A percentile compares a stretch with the other conserved stretches of the same genome.
Conservation (phyloP, 2,797 vertebrate species). For the Hydrophis major region DNA sequence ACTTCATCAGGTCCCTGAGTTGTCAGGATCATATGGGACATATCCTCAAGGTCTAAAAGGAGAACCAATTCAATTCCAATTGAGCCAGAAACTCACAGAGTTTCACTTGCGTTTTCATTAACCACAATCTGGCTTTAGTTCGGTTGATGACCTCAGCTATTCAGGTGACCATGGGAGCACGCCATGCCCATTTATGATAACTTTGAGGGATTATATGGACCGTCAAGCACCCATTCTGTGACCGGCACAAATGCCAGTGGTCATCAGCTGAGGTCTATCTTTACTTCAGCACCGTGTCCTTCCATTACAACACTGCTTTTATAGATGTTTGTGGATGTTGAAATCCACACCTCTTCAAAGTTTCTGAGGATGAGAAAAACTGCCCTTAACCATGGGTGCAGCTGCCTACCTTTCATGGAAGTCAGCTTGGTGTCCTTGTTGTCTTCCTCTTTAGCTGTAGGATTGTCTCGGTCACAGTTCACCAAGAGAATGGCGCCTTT, state of each 20-base stretch:
- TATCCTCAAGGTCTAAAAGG: slow-evolving; percentile 83
- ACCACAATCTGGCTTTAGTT: neutral
- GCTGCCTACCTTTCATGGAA: slow-evolving; percentile 31
- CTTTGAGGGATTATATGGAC: neutral
- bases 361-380: neutral
- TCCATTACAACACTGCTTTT: neutral
- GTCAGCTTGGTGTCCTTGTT: neutral
- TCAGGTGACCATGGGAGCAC: rapidly evolving
- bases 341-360: neutral
- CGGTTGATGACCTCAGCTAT: neutral
- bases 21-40: slow-evolving; percentile 84
- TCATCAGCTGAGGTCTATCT: neutral
- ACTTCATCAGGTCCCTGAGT: slow-evolving; percentile 78
- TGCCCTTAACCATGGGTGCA: rapidly evolving
- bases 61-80: neutral
- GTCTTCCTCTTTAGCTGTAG: neutral
- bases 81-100: too few relatives aligned
- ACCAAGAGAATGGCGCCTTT: slow-evolving; percentile 88
- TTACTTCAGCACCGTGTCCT: neutral
- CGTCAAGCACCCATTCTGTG: neutral
- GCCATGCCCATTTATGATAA: neutral
- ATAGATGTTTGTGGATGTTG: neutral
- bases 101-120: neutral
- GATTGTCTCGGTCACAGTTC: slow-evolving; percentile 85
- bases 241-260: too few relatives aligned